Evolutionary conservation across 2,797 vertebrate species (phyloP), one percentile per base, ranked within the genome.

Genomic region (Cheirogaleus major): DNA sequence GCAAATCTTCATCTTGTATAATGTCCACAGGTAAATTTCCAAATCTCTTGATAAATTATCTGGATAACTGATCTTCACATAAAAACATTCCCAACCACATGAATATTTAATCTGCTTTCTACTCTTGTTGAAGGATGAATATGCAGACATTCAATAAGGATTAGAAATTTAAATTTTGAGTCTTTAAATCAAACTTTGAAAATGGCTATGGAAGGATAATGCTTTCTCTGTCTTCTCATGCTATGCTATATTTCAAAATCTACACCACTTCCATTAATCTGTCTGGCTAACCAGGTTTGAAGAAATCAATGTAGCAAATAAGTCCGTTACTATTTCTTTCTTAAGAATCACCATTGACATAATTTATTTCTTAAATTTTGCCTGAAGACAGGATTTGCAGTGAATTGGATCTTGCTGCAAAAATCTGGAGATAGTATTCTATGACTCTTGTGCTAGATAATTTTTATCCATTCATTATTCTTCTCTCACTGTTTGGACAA

Each of bases 311-410:
- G 18, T 59, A 2, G 9, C n/a, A 67, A 82, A 61, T 93, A 61
- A 91, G 11, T 43, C 4, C 15, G 69, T 70, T 72, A 11, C 27
- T 75, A 6, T 17, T 84, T 61, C 12, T 83, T 59, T 67, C 20
- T 30, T 67, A 27, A 90, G 18, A 93, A 55, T 76, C 18, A 72
- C 18, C 10, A 86, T 25, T 87, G 87, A 61, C 20, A 89, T 73
- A 95, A 83, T 14, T 7, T 41, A 65, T 84, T 81, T 94, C 45
- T 84, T 76, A 81, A 87, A 85, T 67, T 88, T 84, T 73, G 55
- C 22, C n/a, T 48, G 15, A 67, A 95, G 23, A 45, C 8, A 93
- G 18, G 83, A 72, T 9, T 92, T 86, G 41, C 0, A 87, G 43
- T 86, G 7, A 90, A 90, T 78, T 92, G 2, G n/a, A 85, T n/a